phyloP scores from a whole-genome alignment of 2,113 vertebrate genomes.

The Mesoclemmys tuberculata region DNA sequence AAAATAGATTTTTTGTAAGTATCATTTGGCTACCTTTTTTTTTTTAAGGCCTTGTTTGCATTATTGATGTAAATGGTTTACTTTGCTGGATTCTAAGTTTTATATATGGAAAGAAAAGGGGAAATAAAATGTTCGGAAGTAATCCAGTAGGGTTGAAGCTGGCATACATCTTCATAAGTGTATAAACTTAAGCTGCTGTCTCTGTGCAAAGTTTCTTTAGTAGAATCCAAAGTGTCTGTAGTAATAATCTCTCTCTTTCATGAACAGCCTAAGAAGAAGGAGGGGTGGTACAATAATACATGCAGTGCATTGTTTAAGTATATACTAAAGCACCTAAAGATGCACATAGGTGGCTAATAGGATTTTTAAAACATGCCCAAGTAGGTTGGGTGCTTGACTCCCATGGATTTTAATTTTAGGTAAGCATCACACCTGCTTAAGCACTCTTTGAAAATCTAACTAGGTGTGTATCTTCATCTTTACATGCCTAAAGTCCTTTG shows the following conservation, averaged over 20 bases:
- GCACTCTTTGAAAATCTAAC: no score
- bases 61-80: not conserved
- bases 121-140: not conserved
- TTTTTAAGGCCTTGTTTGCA: not conserved
- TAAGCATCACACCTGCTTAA: no score
- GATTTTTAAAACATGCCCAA: no score
- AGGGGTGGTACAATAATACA: not conserved
- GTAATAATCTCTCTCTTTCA: not conserved
- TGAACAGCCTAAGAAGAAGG: not conserved
- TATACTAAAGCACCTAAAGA: not conserved
- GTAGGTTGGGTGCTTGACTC: no score
- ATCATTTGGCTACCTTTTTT: not conserved
- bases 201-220: not conserved
- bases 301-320: not conserved
- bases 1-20: no score
- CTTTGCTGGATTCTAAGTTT: slow-evolving; percentile 12
- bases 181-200: not conserved
- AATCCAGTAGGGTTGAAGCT: not conserved
- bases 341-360: no score
- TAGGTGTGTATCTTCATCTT: no score
- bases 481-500: no score
- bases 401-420: no score
- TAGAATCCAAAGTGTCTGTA: not conserved
- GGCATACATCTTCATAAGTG: not conserved
- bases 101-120: not conserved